Evolutionary conservation across 2,113 vertebrate genomes (phyloP), one percentile per base, ranked within the genome.

Genomic region (Clinocottus analis): DNA sequence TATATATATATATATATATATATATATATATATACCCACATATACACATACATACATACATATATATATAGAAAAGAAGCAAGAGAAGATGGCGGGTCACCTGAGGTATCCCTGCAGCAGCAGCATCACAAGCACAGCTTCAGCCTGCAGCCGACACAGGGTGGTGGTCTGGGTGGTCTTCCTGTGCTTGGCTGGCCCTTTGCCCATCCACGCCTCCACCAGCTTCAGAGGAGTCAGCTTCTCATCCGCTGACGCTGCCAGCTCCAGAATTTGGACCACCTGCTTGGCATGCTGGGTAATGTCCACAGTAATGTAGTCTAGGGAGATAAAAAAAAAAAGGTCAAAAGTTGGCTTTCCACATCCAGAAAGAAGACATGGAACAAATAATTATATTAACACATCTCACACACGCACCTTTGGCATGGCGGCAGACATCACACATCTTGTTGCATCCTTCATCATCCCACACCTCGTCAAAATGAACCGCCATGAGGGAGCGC

Each of bases 401-500:
- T 35, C 1, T 14, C 29, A 41, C 37, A 25, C 13, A 21, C 0
- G 93, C 74, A 99, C 98, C 86, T 56, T 84, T 87, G 16, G 93
- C 93, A 70, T 94, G 92, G 7, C 93, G 91, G 90, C 98, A 99
- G 60, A 95, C 95, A 35, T 99, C 98, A 85, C 98, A 99, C 97
- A 97, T 98, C 87, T 93, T 89, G 89, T 96, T 95, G 82, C 98
- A 99, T 23, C 93, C 94, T 21, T 96, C 91, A 35, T 97, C 94
- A 19, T 97, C 95, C 98, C 97, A 99, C 1, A 97, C 96, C 90
- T 99, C 98, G 72, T 99, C 97, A 74, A 99, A 99, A 86, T 99
- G 97, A 47, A 93, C 93, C 0, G 98, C 97, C 90, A 99, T 97
- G 63, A 97, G 89, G 9, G 96, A 95, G 3, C 98, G 96, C 9